Conservation (phyloP, 2,797 vertebrate genomes). For the Sibirionetta formosa region DNA sequence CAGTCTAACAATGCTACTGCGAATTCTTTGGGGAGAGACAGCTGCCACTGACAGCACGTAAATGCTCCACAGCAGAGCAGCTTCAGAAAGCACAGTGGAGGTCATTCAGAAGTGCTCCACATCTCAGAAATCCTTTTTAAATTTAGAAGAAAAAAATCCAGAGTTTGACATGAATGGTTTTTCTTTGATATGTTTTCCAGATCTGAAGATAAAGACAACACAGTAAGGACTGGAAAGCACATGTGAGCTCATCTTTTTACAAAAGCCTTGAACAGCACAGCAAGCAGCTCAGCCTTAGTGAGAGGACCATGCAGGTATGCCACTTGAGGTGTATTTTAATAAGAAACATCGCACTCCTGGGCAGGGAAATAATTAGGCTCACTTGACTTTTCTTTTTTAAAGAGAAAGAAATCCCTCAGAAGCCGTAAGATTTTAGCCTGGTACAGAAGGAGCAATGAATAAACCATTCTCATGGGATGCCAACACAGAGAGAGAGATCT, state of each 20-base stretch:
- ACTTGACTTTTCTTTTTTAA: neutral
- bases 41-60: constrained; percentile 13
- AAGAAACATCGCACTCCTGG: neutral
- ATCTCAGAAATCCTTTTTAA: constrained; percentile 29
- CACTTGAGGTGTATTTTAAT: constrained; percentile 27
- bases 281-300: neutral
- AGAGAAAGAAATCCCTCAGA: neutral
- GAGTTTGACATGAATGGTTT: constrained; percentile 26
- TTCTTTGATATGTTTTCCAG: constrained; percentile 39
- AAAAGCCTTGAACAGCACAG: neutral
- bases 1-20: neutral
- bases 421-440: neutral
- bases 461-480: neutral
- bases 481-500: neutral
- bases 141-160: constrained; percentile 22
- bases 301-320: neutral
- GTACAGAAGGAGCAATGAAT: neutral
- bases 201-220: neutral
- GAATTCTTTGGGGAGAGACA: constrained; percentile 2
- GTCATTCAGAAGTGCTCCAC: constrained; percentile 23
- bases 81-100: constrained; percentile 17
- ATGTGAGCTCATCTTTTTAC: neutral
- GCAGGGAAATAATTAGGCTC: constrained; percentile 1
- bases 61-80: neutral
- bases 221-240: constrained; percentile 15